Evolutionary conservation across 2,113 vertebrate species (phyloP), one percentile per base, ranked within the genome.

Genomic region (Scopus umbretta): DNA sequence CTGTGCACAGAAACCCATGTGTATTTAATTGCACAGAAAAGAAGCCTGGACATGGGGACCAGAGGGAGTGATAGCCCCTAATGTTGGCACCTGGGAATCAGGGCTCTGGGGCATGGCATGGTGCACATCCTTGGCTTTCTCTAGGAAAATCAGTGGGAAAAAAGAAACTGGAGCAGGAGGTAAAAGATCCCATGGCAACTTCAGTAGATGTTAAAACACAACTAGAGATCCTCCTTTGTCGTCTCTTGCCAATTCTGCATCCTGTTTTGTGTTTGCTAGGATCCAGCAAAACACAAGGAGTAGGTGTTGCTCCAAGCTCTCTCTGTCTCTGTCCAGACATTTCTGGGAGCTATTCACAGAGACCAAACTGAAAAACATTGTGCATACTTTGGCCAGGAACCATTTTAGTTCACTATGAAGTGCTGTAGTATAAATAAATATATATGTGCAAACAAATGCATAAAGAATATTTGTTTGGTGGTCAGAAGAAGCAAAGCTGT

Each of bases 381-480:
- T 55, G 66, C 66, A 27, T 90, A 38, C 53, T 85, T 93, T 93
- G 78, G 81, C 78, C 71, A 75, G 52, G 61, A 85, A 85, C 70
- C 67, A 72, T 85, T 83, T 88, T 16, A 59, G 23, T 76, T 96
- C 2, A 4, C 90, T 95, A 29, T 96, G 93, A 97, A 91, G 90
- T 94, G 22, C 70, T 95, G 80, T 13, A 91, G 58, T 89, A 82
- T 90, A 93, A 96, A 92, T 87, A 95, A 95, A 94, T 65, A 82
- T 8, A 73, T 86, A 90, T 30, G 42, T 80, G 27, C 78, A 92
- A 94, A 94, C 88, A 91, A 83, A 88, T 15, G 27, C n/a, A 65
- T 80, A 55, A 90, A 84, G 65, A 86, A 52, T 47, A n/a, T 79
- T 88, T 75, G 65, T 86, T 94, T 92, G 56, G 73, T 80, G 94